Percentiles rank a stretch among this genome's conserved stretches.
Evolutionary conservation across 2,797 vertebrate species (phyloP).

Genomic region (Melopsittacus undulatus): DNA sequence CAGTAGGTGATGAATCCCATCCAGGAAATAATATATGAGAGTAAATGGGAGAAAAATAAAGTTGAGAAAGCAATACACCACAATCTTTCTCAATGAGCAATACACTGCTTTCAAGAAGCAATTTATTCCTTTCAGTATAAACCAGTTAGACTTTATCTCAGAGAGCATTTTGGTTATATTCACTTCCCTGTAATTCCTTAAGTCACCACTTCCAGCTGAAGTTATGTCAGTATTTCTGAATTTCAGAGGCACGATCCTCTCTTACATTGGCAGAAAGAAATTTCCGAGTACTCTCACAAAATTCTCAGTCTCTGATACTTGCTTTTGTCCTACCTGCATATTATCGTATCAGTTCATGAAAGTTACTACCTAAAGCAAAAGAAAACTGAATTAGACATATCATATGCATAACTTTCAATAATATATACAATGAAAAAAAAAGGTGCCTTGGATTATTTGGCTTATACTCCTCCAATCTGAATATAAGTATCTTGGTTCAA

Average conservation of each 20-base stretch:
- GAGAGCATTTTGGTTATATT: background rate
- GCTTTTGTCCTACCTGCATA: background rate
- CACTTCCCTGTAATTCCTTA: background rate
- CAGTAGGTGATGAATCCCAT: background rate
- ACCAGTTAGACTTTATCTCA: background rate
- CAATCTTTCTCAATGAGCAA: background rate
- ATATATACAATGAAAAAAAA: background rate
- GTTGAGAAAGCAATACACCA: constrained; percentile 5
- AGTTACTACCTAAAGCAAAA: background rate
- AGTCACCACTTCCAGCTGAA: background rate
- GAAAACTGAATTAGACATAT: background rate
- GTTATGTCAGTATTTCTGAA: background rate
- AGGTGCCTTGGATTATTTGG: background rate
- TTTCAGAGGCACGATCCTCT: background rate
- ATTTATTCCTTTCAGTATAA: constrained; percentile 3
- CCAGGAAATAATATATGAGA: background rate
- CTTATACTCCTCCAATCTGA: background rate
- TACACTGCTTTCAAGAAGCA: background rate
- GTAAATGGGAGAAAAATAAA: background rate
- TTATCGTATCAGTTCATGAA: background rate
- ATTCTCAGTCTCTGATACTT: background rate
- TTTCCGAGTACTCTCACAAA: background rate
- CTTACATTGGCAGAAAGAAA: background rate
- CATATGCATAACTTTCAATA: background rate
- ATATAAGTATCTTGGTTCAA: background rate